Percentiles rank a stretch among this genome's conserved stretches.
Conservation (phyloP, 1,140 invertebrate genomes). For the Lepidurus arcticus region DNA sequence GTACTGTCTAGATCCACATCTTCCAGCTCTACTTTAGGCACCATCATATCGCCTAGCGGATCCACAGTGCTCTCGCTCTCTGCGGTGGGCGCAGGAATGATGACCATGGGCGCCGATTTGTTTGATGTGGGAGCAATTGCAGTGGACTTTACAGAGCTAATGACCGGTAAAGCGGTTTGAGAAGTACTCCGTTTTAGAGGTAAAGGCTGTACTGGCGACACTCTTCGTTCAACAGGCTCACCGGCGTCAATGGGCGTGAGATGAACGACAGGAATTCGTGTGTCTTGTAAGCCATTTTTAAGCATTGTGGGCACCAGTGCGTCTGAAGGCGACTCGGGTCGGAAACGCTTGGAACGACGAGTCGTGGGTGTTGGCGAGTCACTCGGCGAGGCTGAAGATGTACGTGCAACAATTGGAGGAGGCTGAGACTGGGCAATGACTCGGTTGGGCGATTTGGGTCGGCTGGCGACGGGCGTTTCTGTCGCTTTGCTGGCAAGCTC, state of each 20-base stretch:
- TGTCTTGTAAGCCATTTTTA: neutral
- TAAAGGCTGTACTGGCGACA: neutral
- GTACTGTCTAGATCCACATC: neutral
- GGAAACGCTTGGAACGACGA: neutral
- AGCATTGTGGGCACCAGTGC: neutral
- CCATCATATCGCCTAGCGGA: neutral
- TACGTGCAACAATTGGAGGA: neutral
- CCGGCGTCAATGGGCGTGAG: neutral
- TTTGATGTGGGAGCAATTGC: neutral
- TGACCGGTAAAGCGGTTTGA: neutral
- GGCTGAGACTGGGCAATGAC: neutral
- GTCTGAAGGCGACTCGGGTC: neutral
- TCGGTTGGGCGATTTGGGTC: neutral
- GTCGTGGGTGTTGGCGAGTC: neutral
- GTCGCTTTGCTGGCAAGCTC: neutral
- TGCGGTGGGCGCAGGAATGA: neutral
- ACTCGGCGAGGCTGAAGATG: neutral
- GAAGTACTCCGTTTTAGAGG: neutral
- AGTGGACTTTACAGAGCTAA: neutral
- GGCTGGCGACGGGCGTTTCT: neutral
- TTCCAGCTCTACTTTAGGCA: constrained; percentile 3
- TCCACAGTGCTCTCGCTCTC: neutral
- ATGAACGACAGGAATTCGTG: neutral
- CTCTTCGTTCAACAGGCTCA: neutral
- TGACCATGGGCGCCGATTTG: neutral